phyloP scores from a whole-genome alignment of 2,797 vertebrate species.

The Sparidentex hasta region DNA sequence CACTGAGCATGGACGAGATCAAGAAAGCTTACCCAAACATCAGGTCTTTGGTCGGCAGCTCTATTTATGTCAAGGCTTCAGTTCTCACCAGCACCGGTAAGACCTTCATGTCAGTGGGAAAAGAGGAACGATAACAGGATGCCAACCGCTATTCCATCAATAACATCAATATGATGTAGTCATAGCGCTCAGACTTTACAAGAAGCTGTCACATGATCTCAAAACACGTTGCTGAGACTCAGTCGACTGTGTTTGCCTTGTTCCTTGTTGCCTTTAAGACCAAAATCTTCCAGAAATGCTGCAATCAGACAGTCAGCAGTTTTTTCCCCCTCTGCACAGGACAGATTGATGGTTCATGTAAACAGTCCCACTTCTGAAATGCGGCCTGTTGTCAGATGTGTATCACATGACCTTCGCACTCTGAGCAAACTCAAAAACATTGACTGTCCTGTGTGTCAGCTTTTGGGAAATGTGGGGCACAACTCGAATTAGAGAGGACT shows the following conservation, averaged over 20 bases:
- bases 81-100: slow-evolving; percentile 84
- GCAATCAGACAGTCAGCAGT: slow-evolving; percentile 10
- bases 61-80: slow-evolving; percentile 84
- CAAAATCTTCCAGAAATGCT: slow-evolving; percentile 16
- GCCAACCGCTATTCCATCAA: background rate
- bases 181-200: background rate
- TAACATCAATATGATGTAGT: background rate
- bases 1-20: slow-evolving; percentile 78
- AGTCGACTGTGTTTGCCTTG: background rate
- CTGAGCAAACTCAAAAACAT: background rate
- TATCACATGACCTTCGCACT: slow-evolving; percentile 30
- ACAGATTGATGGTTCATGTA: no score
- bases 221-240: background rate
- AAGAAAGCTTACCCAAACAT: slow-evolving; percentile 71
- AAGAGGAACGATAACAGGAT: background rate
- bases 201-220: background rate
- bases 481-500: background rate
- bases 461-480: background rate
- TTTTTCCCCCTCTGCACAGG: background rate
- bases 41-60: slow-evolving; percentile 72
- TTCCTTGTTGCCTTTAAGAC: background rate
- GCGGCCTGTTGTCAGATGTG: background rate
- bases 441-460: background rate
- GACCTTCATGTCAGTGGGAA: background rate
- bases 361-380: background rate